phyloP scores from a whole-genome alignment of 2,113 vertebrate species.

The Falco punctatus region DNA sequence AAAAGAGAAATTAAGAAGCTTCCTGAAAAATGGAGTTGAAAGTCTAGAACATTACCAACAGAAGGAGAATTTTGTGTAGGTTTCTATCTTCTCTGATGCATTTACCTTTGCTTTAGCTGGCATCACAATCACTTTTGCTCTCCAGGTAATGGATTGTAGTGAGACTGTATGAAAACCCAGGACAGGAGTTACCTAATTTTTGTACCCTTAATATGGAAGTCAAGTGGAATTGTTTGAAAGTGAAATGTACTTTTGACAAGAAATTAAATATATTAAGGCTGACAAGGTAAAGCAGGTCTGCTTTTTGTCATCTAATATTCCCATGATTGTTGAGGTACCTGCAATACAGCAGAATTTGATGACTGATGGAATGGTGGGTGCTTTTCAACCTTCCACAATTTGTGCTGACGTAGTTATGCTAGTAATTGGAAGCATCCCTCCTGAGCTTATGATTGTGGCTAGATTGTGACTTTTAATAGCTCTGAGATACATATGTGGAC shows the following conservation, averaged over 20 bases:
- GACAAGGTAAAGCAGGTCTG: constrained; percentile 17
- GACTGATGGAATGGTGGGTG: constrained; percentile 14
- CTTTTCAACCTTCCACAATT: background rate
- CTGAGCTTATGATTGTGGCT: background rate
- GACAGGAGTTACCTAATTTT: constrained; percentile 2
- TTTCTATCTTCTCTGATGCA: background rate
- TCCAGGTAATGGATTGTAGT: background rate
- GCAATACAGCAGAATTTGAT: background rate
- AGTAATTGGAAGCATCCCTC: background rate
- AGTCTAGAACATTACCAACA: background rate
- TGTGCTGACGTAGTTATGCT: background rate
- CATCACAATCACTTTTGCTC: background rate
- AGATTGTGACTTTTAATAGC: background rate
- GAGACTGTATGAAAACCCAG: background rate
- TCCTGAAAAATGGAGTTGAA: background rate
- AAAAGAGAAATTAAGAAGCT: background rate
- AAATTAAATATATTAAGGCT: constrained; percentile 34
- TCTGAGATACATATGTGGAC: background rate
- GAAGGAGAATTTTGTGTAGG: background rate
- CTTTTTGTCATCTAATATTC: constrained; percentile 6
- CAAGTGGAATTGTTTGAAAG: background rate
- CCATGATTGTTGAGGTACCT: background rate
- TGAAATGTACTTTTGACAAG: constrained; percentile 31
- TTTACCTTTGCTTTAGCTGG: background rate
- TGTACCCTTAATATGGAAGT: background rate